Evolutionary conservation across 2,113 vertebrate species (phyloP).

Genomic region (Pyrgilauda ruficollis): DNA sequence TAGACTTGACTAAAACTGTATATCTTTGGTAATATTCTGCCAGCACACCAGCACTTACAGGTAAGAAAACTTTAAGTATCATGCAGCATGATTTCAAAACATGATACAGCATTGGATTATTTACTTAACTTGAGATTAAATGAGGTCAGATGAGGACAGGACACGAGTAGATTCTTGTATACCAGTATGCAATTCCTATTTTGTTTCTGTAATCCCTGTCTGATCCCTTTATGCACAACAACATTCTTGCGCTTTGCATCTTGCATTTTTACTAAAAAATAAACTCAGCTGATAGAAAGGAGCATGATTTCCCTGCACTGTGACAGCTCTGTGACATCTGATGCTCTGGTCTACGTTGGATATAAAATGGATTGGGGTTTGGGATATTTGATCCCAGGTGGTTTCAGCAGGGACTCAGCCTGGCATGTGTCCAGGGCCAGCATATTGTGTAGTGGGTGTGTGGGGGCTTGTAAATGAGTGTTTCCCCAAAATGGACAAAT

Average conservation of each 20-base stretch:
- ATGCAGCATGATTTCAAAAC: background rate
- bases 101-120: background rate
- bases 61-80: background rate
- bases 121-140: background rate
- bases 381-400: background rate
- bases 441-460: accelerated
- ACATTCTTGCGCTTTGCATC: background rate
- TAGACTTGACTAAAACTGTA: background rate
- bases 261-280: background rate
- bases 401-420: background rate
- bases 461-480: background rate
- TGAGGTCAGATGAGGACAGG: background rate
- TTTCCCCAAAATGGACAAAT: background rate
- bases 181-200: background rate
- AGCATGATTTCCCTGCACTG: background rate
- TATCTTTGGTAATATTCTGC: background rate
- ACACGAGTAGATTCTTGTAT: background rate
- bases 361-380: background rate
- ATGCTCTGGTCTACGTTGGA: too few relatives aligned
- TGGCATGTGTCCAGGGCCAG: background rate
- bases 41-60: background rate
- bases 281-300: background rate
- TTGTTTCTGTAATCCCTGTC: background rate
- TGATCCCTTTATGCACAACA: background rate
- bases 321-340: background rate